Base-by-base conservation (phyloP, 2,113 vertebrate genomes). In the Zootoca vivipara region DNA sequence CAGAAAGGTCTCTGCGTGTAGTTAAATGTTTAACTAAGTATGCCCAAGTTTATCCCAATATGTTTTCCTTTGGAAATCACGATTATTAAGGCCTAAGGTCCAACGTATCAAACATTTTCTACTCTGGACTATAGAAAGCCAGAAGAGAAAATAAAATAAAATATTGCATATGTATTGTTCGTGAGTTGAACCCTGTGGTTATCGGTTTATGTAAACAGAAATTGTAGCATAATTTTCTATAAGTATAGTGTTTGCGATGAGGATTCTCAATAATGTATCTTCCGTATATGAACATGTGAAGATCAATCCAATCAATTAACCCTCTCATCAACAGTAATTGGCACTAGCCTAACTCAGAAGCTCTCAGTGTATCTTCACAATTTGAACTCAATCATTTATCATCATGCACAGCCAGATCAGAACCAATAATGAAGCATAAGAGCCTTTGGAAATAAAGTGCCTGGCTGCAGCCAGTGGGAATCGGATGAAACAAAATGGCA, bases 291-390 rank as follows among this genome's bases (percentile, higher is more conserved):
- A 89, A 58, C 91, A 79, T 88, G 64, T 0, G 16, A 89, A 79
- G 80, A 78, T 84, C 46, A 90, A 86, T 89, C 78, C 82, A 62
- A 1, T 40, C 67, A 73, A 75, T 94, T 92, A 70, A 75, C 82
- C 72, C 28, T 84, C 65, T 84, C 67, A 82, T 92, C 56, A 82
- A 15, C 26, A 62, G 1, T 85, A 92, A 89, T 88, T 93, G 73
- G 3, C 73, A 94, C 90, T 89, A 35, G 42, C 84, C 65, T 84
- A 52, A 83, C 82, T 93, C 70, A 88, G 87, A 95, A 91, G 85
- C 84, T 89, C 90, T 93, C 73, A 28, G 80, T 38, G 3, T 1
- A 80, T 89, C 62, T 65, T 72, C 52, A 35, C 75, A 74, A 26
- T 40, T 91, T n/a, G 9, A 89, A 82, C 30, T 90, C 81, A 24